phyloP scores from a whole-genome alignment of 2,113 vertebrate species.

The Sander lucioperca region DNA sequence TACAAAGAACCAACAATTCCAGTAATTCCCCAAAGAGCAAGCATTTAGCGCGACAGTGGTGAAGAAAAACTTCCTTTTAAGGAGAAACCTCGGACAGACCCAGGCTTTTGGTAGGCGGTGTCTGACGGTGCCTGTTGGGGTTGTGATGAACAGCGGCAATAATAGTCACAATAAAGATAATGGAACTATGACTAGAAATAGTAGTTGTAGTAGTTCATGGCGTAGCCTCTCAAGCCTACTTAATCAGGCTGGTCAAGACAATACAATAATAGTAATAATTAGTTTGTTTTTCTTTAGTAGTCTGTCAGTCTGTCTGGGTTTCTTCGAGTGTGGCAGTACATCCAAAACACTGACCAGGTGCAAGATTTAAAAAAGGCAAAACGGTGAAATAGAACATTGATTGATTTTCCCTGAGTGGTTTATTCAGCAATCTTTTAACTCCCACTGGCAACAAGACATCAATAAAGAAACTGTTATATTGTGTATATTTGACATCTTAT shows the following conservation, averaged over 20 bases:
- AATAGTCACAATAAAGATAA: no score
- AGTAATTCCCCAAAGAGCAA: no score
- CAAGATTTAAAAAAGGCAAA: not conserved
- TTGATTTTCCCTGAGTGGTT: slow-evolving; percentile 29
- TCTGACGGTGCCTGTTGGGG: no score
- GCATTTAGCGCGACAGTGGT: no score
- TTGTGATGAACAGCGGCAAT: no score
- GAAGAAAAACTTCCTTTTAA: no score
- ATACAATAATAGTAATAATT: slow-evolving; percentile 25
- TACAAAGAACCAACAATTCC: no score
- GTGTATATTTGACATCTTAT: slow-evolving; percentile 6
- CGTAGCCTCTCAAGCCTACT: not conserved
- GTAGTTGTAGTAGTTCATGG: no score
- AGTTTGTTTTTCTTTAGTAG: slow-evolving; percentile 38
- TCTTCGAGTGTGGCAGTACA: not conserved
- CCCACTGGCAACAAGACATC: slow-evolving; percentile 17
- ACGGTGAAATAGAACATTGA: slow-evolving; percentile 23
- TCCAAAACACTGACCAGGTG: slow-evolving; percentile 5
- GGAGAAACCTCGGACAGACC: no score
- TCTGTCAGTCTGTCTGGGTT: slow-evolving; percentile 12
- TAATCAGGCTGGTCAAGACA: slow-evolving; percentile 47
- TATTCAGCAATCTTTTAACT: slow-evolving; percentile 37
- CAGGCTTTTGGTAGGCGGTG: no score
- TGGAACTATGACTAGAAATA: no score
- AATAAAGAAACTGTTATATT: slow-evolving; percentile 14